Conservation (phyloP, 2,888 invertebrate genomes). For the Heliconius ismenius region DNA sequence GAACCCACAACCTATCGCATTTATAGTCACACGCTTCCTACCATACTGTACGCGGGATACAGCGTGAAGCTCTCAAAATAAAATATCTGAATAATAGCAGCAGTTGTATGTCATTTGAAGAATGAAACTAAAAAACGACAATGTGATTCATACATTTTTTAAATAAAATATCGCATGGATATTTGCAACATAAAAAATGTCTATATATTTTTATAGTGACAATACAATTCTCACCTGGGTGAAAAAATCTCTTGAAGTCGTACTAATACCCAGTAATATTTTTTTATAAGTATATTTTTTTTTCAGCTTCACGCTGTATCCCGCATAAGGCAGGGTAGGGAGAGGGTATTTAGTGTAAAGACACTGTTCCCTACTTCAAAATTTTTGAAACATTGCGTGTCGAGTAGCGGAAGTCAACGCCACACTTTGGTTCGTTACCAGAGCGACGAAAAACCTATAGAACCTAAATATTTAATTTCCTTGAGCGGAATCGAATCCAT, state of each 20-base stretch:
- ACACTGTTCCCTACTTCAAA: too few relatives aligned
- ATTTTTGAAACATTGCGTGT: background rate
- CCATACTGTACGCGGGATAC: background rate
- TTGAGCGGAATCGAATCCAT: background rate
- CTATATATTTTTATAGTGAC: background rate
- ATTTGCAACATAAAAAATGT: background rate
- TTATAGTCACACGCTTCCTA: too few relatives aligned
- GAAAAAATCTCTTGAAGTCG: background rate
- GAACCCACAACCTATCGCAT: too few relatives aligned
- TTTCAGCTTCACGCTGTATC: too few relatives aligned
- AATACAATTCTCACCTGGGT: background rate
- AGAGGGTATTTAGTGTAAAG: too few relatives aligned
- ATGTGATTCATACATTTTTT: background rate
- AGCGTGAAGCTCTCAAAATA: background rate
- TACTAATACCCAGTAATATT: too few relatives aligned
- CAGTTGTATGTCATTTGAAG: background rate
- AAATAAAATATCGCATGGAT: constrained; percentile 9
- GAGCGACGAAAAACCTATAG: too few relatives aligned
- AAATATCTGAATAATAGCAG: background rate
- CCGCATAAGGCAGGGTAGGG: too few relatives aligned
- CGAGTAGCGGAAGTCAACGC: background rate
- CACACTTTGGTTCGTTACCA: background rate
- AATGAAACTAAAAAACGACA: background rate
- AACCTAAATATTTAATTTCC: too few relatives aligned
- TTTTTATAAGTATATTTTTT: too few relatives aligned